phyloP scores from a whole-genome alignment of 2,888 invertebrate genomes.

The Tinea trinotella region DNA sequence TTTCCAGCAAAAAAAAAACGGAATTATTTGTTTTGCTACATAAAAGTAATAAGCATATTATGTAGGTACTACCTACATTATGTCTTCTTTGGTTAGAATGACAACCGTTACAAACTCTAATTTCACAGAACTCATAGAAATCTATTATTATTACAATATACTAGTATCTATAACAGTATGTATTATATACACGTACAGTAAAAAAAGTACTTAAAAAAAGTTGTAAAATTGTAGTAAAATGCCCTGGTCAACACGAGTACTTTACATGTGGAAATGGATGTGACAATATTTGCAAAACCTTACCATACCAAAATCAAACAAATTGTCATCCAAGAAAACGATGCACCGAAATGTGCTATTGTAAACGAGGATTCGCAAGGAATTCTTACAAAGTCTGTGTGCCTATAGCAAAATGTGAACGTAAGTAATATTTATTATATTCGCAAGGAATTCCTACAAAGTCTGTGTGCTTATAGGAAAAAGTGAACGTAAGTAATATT shows the following conservation, averaged over 20 bases:
- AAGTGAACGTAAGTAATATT: no score
- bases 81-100: no score
- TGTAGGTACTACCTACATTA: no score
- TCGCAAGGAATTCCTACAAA: no score
- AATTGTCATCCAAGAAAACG: conserved; percentile 33
- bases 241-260: conserved; percentile 33
- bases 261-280: conserved; percentile 38
- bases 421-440: conserved; percentile 3
- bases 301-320: conserved; percentile 32
- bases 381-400: conserved; percentile 30
- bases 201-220: no score
- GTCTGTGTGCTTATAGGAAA: no score
- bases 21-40: no score
- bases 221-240: conserved; percentile 30
- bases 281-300: conserved; percentile 38
- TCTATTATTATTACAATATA: no score
- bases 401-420: conserved; percentile 11
- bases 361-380: conserved; percentile 35
- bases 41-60: no score
- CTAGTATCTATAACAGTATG: not conserved
- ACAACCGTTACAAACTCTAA: no score
- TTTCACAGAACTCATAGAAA: no score
- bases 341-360: conserved; percentile 39
- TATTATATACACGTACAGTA: not conserved
- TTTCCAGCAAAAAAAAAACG: no score